Base-by-base conservation (phyloP, 2,797 vertebrate genomes). In the Catostomus latipinnis region DNA sequence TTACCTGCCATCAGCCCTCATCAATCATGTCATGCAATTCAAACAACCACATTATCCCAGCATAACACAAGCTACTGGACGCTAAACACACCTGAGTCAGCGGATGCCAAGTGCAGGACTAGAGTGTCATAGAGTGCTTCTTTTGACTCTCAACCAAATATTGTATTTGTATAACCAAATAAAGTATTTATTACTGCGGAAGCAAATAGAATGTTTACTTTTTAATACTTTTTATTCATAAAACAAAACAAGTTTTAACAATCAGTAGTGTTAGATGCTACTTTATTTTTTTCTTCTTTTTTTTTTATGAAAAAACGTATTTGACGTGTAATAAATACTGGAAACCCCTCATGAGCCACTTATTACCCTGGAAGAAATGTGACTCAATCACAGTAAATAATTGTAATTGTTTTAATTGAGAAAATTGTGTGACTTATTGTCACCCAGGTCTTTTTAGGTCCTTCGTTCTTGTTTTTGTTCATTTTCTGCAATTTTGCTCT, bases 1-100 rank as follows among this genome's bases (percentile, higher is more conserved):
- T 94, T 93, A 94, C 92, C 91, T 91, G 91, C 92, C 92, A 94
- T 90, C 89, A 83, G 76, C 61, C 88, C 91, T 95, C 93, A 94
- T 94, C 93, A 94, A 94, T 95, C 94, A 94, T 90, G 92, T 91
- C 86, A 81, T 91, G 89, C 92, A 89, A 90, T 92, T 89, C 86
- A 90, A 92, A 91, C 88, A 93, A 93, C 92, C 91, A 89, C 76
- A 88, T 91, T 90, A 86, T 81, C 58, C 63, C 81, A 78, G 71
- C 43, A 62, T 76, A 69, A 78, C 76, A 71, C 76, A 69, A 71
- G 60, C 70, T 81, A 54, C 76, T 34, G 54, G 78, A 74, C 63
- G 9, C 45, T 57, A 69, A 85, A 82, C 62, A 74, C 63, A 74
- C 81, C 65, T 50, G 57, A 78, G 52, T 61, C 62, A 60, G 14